These are phyloP conservation scores for Lordiphosa mommai DNA, from an alignment of 1,140 invertebrate species.

Conservation along the genomic window DNA sequence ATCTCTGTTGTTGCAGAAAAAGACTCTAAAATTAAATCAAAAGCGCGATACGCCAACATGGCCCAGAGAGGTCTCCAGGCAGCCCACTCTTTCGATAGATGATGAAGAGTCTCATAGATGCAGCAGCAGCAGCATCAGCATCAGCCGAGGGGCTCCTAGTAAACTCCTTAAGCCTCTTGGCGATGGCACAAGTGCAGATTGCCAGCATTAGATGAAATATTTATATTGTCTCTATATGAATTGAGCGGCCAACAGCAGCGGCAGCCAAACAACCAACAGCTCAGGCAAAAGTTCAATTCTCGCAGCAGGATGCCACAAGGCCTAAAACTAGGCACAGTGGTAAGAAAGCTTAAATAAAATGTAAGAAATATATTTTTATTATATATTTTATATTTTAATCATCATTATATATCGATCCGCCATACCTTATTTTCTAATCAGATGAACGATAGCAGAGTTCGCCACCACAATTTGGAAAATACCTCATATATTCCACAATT, in stretches of 20 bases:
- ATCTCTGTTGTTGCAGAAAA: conserved; percentile 59
- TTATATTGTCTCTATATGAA: conserved; percentile 78
- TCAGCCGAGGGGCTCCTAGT: conserved; percentile 4
- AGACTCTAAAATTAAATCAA: conserved; percentile 67
- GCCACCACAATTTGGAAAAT: too few species aligned
- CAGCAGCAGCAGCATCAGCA: background rate
- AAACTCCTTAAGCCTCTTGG: conserved; percentile 15
- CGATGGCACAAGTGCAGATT: conserved; percentile 79
- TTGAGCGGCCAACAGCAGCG: conserved; percentile 57
- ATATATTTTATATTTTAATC: too few species aligned
- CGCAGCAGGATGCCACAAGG: conserved; percentile 61
- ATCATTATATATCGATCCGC: too few species aligned
- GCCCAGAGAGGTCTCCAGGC: conserved; percentile 28
- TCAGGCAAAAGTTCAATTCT: conserved; percentile 59
- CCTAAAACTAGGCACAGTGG: too few species aligned
- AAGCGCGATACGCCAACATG: conserved; percentile 71
- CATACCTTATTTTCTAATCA: too few species aligned
- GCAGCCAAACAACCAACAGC: conserved; percentile 36
- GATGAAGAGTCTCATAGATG: conserved; percentile 52
- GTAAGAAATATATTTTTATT: too few species aligned
- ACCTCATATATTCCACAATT: too few species aligned
- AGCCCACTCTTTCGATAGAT: conserved; percentile 53
- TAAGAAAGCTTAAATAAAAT: too few species aligned
- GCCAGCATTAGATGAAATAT: conserved; percentile 78
- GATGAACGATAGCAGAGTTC: too few species aligned